Evolutionary conservation across 2,888 invertebrate species (phyloP).

Genomic region (Diplazon laetatorius): DNA sequence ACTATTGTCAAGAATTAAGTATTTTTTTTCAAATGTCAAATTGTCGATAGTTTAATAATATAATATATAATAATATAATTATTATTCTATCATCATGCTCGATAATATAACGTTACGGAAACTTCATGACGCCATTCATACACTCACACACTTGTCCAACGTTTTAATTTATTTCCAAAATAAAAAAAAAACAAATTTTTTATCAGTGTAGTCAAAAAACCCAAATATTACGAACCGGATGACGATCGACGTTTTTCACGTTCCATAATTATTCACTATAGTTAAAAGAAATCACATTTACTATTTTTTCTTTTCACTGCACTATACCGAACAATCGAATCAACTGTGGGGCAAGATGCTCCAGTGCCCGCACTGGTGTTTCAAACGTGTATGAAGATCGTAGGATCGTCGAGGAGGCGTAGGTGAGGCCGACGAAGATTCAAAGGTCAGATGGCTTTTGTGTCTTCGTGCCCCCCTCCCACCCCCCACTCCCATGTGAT

Average conservation of each 20-base stretch:
- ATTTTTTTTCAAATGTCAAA: no score
- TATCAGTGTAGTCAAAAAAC: neutral
- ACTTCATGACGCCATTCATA: no score
- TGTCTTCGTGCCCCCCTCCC: neutral
- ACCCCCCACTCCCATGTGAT: no score
- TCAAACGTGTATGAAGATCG: slow-evolving; percentile 19
- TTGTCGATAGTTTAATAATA: no score
- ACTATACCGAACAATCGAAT: slow-evolving; percentile 5
- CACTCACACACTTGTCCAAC: no score
- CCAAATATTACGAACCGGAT: slow-evolving; percentile 56
- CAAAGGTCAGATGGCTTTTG: slow-evolving; percentile 5
- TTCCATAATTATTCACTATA: slow-evolving; percentile 30
- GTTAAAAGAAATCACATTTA: slow-evolving; percentile 1
- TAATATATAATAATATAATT: no score
- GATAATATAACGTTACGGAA: no score
- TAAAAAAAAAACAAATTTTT: neutral
- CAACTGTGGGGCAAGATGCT: no score
- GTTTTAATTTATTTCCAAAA: neutral
- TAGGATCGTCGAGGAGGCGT: neutral
- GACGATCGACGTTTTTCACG: slow-evolving; percentile 28
- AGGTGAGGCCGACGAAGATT: neutral
- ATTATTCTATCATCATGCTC: no score
- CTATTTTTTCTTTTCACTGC: no score
- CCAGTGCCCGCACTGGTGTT: slow-evolving; percentile 1
- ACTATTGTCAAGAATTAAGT: no score